Percentiles rank a stretch among this genome's conserved stretches.
Conservation (phyloP, 2,888 invertebrate genomes). For the Macrosiphum euphorbiae region DNA sequence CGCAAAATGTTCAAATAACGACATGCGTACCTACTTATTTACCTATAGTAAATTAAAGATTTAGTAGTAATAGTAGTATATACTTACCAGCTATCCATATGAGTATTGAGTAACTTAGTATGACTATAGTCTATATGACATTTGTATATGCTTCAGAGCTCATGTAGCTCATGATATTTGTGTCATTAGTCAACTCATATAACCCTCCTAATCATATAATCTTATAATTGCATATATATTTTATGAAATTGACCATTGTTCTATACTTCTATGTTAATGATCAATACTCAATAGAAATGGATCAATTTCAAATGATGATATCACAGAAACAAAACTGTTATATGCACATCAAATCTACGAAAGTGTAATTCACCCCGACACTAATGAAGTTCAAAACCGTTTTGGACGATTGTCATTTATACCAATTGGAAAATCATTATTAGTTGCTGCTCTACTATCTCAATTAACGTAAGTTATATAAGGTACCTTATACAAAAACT, state of each 20-base stretch:
- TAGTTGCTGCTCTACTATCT: slow-evolving; percentile 20
- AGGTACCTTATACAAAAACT: neutral
- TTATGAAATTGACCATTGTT: neutral
- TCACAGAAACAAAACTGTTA: neutral
- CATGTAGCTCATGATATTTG: neutral
- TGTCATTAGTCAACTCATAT: neutral
- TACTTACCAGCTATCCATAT: no score
- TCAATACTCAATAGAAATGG: neutral
- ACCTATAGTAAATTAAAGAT: no score
- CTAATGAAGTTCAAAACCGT: neutral
- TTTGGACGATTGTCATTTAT: slow-evolving; percentile 53
- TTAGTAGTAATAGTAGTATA: no score
- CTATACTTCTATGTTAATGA: neutral
- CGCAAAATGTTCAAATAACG: no score
- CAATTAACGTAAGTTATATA: slow-evolving; percentile 1
- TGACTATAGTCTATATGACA: no score
- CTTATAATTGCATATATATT: neutral
- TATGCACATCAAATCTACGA: slow-evolving; percentile 35
- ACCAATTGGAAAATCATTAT: slow-evolving; percentile 45
- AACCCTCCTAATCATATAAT: no score
- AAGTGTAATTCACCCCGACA: slow-evolving; percentile 39
- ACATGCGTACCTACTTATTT: no score
- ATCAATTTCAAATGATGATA: neutral
- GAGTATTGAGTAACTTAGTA: no score
- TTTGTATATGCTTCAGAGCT: no score